Base-by-base conservation (phyloP, 2,888 invertebrate genomes). In the Ochropleura leucogaster region DNA sequence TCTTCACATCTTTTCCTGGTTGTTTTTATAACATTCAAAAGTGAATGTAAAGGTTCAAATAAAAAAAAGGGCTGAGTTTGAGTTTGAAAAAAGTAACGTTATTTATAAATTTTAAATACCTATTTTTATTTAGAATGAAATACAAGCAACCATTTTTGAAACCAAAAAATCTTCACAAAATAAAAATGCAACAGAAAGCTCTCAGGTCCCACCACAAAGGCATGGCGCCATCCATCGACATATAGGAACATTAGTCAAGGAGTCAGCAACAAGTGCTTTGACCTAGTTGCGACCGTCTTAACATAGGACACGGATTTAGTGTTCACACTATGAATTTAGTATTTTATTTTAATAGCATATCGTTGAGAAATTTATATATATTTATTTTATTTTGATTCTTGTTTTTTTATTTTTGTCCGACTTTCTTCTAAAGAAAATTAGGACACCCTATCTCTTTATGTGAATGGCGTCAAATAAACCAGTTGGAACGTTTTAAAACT, bases 251-350 rank as follows among this genome's bases (percentile, higher is more conserved):
- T 85, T 85, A 85, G 73, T 77, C 82, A 77, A 73, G 70, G 72
- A 85, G 68, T 30, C 67, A 51, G 82, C 82, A 83, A 83, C 82
- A 83, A 83, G 82, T 83, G 82, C 85, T 77, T 82, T 77, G 86
- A 84, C 80, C 84, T 83, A 85, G 59, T 80, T 77, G 69, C 64
- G 47, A 51, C 49, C 70, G 60, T 72, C 82, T 76, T 70, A 76
- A 42, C 69, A 42, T 46, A 72, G 53, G 64, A 70, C 49, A 73
- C 68, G 14, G 72, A 77, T 71, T 59, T 79, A 62, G 40, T 59
- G 30, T 51, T 57, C 71, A 63, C 64, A 30, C 44, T 71, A 57
- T 44, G 57, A 53, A 68, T 65, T 77, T 62, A 65, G 14, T 20
- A 49, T 64, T 76, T 74, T 75, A 44, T 62, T 63, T 72, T 72